Evolutionary conservation across 2,888 invertebrate genomes (phyloP), one percentile per base, ranked within the genome.

Genomic region (Xylocampa areola): DNA sequence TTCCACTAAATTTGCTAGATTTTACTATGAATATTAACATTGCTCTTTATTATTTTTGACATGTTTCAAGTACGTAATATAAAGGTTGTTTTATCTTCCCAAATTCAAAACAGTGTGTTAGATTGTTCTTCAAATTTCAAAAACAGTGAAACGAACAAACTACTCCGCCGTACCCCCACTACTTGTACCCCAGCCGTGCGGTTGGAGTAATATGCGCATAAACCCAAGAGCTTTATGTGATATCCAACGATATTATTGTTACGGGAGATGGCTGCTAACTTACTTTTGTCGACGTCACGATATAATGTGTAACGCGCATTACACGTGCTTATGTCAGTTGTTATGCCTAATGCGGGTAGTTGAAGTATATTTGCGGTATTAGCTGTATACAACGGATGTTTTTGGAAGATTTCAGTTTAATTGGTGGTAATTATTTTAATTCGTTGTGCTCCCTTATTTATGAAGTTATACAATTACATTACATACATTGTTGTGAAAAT

Each of bases 181-280:
- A 64, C 68, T 77, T 80, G 66, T 6, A 45, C 69, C 76, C 53
- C 50, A 53, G 54, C 36, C 13, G 37, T 48, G 72, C 45, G 77
- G 78, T 68, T 69, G 66, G 70, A 81, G 82, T 85, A 80, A 85
- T 80, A 79, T 71, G 73, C 73, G 69, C 73, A 80, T 85, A 84
- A 85, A 81, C 79, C 80, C 79, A 66, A 78, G 71, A 82, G 85
- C 79, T 83, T 81, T 83, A 86, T 77, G 80, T 76, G 80, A 77
- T 81, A 82, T 78, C 67, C 69, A 53, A 69, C 52, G 65, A 77
- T 80, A 81, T 81, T 80, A 81, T 84, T 85, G 79, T 84, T 82
- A 78, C 77, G 75, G 70, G 73, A 68, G 66, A 72, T 67, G 71
- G 50, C 66, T 71, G 76, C 73, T 77, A 80, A 79, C 77, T 84